A percentile compares a stretch with the other conserved stretches of the same genome.
Conservation (phyloP, 2,113 vertebrate genomes). For the Natator depressus region DNA sequence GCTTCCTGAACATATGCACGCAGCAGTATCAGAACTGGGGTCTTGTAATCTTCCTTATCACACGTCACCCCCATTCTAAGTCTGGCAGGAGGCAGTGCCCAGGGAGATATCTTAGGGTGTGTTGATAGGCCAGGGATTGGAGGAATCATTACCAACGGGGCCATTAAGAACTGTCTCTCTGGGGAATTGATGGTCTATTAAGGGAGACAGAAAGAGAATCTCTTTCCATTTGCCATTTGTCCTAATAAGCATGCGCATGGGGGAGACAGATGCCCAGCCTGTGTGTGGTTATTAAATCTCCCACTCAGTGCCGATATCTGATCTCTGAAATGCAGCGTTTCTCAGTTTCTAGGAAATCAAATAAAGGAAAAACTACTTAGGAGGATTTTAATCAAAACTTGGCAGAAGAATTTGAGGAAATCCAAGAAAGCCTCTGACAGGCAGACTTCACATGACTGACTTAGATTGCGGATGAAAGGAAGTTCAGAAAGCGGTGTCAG, state of each 20-base stretch:
- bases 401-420: slow-evolving; percentile 57
- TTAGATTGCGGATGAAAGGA: slow-evolving; percentile 7
- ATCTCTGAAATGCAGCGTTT: neutral
- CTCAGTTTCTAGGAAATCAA: slow-evolving; percentile 48
- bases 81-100: neutral
- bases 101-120: neutral
- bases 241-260: neutral
- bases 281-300: neutral
- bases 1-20: neutral
- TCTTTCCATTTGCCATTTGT: slow-evolving; percentile 46
- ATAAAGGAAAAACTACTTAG: slow-evolving; percentile 49
- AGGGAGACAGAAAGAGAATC: neutral
- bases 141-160: neutral
- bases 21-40: neutral
- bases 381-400: slow-evolving; percentile 62
- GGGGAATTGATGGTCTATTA: slow-evolving; percentile 17
- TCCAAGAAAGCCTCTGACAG: slow-evolving; percentile 40
- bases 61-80: neutral
- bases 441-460: accelerated
- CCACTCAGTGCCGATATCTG: neutral
- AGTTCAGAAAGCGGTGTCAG: neutral
- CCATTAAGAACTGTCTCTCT: slow-evolving; percentile 17
- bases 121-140: neutral
- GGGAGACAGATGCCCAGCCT: neutral
- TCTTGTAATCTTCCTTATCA: neutral